A percentile compares a stretch with the other conserved stretches of the same genome.
phyloP scores from a whole-genome alignment of 2,888 invertebrate species.

The Eulithis testata region DNA sequence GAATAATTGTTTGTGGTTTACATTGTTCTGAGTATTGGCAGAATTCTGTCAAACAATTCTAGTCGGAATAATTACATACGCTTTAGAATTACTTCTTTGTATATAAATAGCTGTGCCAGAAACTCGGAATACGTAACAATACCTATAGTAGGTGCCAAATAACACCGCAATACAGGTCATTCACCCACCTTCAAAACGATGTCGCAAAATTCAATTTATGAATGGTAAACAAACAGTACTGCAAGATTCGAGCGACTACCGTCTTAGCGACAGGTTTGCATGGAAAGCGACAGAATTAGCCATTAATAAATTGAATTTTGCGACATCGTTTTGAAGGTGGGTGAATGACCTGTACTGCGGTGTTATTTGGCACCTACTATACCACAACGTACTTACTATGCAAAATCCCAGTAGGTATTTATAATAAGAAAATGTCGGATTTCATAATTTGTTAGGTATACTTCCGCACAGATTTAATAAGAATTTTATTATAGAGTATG shows the following conservation, averaged over 20 bases:
- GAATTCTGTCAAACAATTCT: slow-evolving; percentile 22
- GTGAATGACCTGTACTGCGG: too few relatives aligned
- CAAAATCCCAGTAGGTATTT: slow-evolving; percentile 7
- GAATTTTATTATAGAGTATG: neutral
- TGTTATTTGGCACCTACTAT: too few relatives aligned
- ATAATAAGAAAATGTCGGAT: slow-evolving; percentile 14
- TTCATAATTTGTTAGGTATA: slow-evolving; percentile 5
- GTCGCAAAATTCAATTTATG: too few relatives aligned
- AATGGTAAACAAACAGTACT: too few relatives aligned
- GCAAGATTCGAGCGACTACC: too few relatives aligned
- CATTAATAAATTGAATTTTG: too few relatives aligned
- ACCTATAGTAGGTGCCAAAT: too few relatives aligned
- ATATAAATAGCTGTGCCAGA: slow-evolving; percentile 27
- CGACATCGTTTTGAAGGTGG: too few relatives aligned
- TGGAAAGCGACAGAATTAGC: too few relatives aligned
- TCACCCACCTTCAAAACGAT: too few relatives aligned
- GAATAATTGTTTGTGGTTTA: neutral
- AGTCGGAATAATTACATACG: slow-evolving; percentile 4
- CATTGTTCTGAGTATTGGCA: slow-evolving; percentile 22
- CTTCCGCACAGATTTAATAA: slow-evolving; percentile 9
- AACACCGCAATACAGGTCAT: too few relatives aligned
- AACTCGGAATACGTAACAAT: slow-evolving; percentile 17
- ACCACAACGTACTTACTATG: slow-evolving; percentile 1
- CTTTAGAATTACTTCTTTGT: slow-evolving; percentile 7
- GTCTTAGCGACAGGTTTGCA: too few relatives aligned